Base-by-base conservation (phyloP, 2,797 vertebrate genomes). In the Phataginus tetradactyla region DNA sequence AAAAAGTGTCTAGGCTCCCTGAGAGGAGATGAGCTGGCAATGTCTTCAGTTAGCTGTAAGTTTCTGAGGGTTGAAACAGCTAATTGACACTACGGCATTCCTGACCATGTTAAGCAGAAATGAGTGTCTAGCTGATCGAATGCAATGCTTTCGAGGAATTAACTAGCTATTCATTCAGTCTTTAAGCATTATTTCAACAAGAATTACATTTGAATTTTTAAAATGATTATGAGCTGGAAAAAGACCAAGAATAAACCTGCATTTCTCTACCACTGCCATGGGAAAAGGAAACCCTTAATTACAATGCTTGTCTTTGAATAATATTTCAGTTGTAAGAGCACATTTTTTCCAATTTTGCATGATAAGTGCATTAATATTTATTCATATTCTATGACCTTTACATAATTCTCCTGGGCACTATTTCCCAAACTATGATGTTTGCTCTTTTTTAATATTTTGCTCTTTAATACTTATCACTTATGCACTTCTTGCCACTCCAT, bases 341-440 rank as follows among this genome's bases (percentile, higher is more conserved):
- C 83, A 96, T 97, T 98, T 98, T 95, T 98, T 98, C 97, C 96
- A 98, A 98, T 98, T 98, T 98, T 98, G 97, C 96, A 98, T 97
- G 95, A 96, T 97, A 98, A 98, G 96, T 97, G 75, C 97, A 98
- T 98, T 98, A 98, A 98, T 98, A 98, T 98, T 98, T 98, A 98
- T 98, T 98, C 95, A 97, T 97, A 98, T 98, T 98, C 97, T 97
- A 32, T 98, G 98, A 98, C 98, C 97, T 98, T 98, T 98, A 97
- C 95, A 97, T 97, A 98, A 98, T 98, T 98, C 97, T 97, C 97
- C 80, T 96, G 97, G 95, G 98, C 71, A 85, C 72, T 97, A 91
- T 98, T 98, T 98, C 97, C 96, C 97, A 98, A 98, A 84, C 0
- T 0, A 86, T 97, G 96, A 96, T 98, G 96, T 95, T 98, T 98